Conservation (phyloP, 2,113 vertebrate genomes). For the Eurypyga helias region DNA sequence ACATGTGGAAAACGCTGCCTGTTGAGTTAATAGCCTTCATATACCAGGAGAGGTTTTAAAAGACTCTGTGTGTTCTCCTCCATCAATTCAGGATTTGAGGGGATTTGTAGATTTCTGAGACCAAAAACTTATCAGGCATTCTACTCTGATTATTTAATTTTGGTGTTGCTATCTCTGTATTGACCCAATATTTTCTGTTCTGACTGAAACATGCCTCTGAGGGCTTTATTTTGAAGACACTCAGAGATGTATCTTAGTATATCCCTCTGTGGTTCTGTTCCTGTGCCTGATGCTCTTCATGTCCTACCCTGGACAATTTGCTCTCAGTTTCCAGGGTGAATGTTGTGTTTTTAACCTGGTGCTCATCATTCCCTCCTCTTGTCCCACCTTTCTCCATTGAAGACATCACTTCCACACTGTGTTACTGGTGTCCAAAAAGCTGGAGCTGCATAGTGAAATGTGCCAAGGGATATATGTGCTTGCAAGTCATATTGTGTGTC, state of each 20-base stretch:
- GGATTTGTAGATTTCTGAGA: not conserved
- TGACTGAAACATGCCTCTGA: not conserved
- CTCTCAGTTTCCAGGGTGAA: not conserved
- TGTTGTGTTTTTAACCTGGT: not conserved
- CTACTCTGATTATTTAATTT: not conserved
- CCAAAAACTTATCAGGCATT: not conserved
- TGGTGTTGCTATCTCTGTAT: not conserved
- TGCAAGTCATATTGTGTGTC: not conserved
- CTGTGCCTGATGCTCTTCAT: not conserved
- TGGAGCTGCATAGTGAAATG: not conserved
- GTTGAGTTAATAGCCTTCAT: not conserved
- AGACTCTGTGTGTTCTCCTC: not conserved
- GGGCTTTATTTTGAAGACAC: not conserved
- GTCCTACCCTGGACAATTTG: not conserved
- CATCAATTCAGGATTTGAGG: not conserved
- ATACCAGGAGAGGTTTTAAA: not conserved
- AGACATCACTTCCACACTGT: not conserved
- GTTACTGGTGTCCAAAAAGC: not conserved
- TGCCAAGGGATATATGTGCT: not conserved
- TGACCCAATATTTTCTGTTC: fast-evolving
- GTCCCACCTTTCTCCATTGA: not conserved
- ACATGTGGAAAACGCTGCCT: not conserved
- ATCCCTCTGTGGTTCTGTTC: not conserved
- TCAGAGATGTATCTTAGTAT: not conserved
- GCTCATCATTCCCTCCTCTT: not conserved